Evolutionary conservation across 2,113 vertebrate genomes (phyloP), one percentile per base, ranked within the genome.

Genomic region (Nerophis lumbriciformis): DNA sequence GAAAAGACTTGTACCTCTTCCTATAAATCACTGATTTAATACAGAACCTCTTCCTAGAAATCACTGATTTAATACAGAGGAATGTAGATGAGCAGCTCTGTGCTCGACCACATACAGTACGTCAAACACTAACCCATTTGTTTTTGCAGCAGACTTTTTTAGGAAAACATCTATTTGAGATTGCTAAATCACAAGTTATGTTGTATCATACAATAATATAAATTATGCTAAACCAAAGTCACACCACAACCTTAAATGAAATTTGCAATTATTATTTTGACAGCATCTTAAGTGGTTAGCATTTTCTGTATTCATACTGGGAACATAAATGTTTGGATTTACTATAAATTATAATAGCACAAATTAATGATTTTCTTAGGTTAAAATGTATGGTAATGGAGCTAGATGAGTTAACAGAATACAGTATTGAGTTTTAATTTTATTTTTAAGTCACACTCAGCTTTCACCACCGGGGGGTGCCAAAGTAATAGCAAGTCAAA

Each of bases 391-490:
- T 65, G 11, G 1, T 55, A 59, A 56, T 58, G 48, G 4, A 57
- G 64, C 39, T 10, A 50, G 14, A 55, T 64, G n/a, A 9, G 13
- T 54, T 19, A 35, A 16, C 14, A 38, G 19, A 16, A 2, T 51
- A 19, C 49, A 19, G 49, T 51, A 15, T 51, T 8, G 15, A 16
- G 8, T 35, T 28, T 21, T 10, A 50, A 58, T 48, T 38, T 54
- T 49, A 55, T 55, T 54, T 4, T 76, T 60, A 59, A 21, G 62
- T 61, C 48, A 53, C 81, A 42, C 73, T 65, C 71, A 54, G 13
- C 67, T 80, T 64, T 77, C 61, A 59, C 88, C 89, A 91, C 89
- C 68, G 82, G 89, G 84, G 80, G 90, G 88, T 77, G 87, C 89
- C 85, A 85, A 81, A 80, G 85, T 70, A 81, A 72, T 80, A 68